Evolutionary conservation across 2,113 vertebrate genomes (phyloP).

Genomic region (human): DNA sequence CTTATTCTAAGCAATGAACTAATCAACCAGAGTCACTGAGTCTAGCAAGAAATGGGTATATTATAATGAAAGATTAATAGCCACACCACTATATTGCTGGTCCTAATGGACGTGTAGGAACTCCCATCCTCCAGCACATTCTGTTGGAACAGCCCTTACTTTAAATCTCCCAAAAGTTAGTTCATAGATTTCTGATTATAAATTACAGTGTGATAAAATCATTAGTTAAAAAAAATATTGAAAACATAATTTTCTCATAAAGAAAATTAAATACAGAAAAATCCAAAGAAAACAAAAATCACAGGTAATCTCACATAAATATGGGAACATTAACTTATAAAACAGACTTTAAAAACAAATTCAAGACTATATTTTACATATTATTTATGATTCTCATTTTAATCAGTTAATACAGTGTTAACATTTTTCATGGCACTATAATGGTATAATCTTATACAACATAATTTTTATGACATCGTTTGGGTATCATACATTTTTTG

Average conservation of each 20-base stretch:
- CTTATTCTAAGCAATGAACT: not conserved
- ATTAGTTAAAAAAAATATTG: not conserved
- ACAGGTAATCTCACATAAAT: not conserved
- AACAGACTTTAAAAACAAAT: not conserved
- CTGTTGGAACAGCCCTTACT: not conserved
- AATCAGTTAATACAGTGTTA: not conserved
- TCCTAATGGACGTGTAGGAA: not conserved
- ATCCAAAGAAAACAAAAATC: not conserved
- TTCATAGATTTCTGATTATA: not conserved
- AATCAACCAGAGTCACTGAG: not conserved
- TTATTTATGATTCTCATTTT: conserved; percentile 16
- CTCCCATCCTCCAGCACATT: not conserved
- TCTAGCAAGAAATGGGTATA: not conserved
- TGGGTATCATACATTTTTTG: not conserved
- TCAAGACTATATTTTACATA: not conserved
- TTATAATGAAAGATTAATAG: not conserved
- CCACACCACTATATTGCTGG: not conserved
- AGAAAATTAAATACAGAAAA: not conserved
- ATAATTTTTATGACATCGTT: not conserved
- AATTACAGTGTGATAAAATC: not conserved
- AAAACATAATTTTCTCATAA: not conserved
- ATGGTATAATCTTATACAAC: not conserved
- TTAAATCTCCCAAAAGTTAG: not conserved
- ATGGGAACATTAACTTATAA: not conserved
- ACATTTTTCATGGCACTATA: not conserved